phyloP scores from a whole-genome alignment of 2,797 vertebrate genomes.

The Ataeniobius toweri region DNA sequence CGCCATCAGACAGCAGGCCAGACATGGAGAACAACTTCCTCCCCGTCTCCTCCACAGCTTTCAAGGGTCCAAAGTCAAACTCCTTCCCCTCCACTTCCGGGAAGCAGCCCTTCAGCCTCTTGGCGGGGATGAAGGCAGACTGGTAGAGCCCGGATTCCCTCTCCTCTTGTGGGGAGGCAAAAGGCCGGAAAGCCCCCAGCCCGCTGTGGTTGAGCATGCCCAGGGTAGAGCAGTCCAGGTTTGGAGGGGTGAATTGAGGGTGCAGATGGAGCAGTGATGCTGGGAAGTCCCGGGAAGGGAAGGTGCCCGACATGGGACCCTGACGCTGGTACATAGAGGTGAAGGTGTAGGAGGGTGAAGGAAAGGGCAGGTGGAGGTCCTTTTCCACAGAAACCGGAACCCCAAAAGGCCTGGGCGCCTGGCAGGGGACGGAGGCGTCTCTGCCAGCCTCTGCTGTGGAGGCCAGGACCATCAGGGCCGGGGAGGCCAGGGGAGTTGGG shows the following conservation, averaged over 20 bases:
- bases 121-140: slow-evolving; percentile 95
- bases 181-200: slow-evolving; percentile 95
- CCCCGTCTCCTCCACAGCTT: slow-evolving; percentile 90
- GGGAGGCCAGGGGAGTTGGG: slow-evolving; percentile 94
- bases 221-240: slow-evolving; percentile 95
- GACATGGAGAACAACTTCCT: slow-evolving; percentile 98
- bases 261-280: slow-evolving; percentile 96
- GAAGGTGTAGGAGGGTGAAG: slow-evolving; percentile 96
- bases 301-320: slow-evolving; percentile 90
- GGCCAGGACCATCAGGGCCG: slow-evolving; percentile 96
- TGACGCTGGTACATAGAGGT: slow-evolving; percentile 98
- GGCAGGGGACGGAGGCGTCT: slow-evolving; percentile 94
- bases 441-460: slow-evolving; percentile 95
- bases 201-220: slow-evolving; percentile 96
- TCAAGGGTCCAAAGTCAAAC: slow-evolving; percentile 94
- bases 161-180: slow-evolving; percentile 91
- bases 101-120: slow-evolving; percentile 96
- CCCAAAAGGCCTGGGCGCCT: slow-evolving; percentile 93
- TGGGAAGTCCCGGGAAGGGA: slow-evolving; percentile 93
- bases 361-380: slow-evolving; percentile 96
- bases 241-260: slow-evolving; percentile 94
- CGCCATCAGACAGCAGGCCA: slow-evolving; percentile 93
- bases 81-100: slow-evolving; percentile 94
- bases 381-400: slow-evolving; percentile 93
- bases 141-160: slow-evolving; percentile 93